Evolutionary conservation across 2,797 vertebrate genomes (phyloP), one percentile per base, ranked within the genome.

Genomic region (Pseudopleuronectes americanus): DNA sequence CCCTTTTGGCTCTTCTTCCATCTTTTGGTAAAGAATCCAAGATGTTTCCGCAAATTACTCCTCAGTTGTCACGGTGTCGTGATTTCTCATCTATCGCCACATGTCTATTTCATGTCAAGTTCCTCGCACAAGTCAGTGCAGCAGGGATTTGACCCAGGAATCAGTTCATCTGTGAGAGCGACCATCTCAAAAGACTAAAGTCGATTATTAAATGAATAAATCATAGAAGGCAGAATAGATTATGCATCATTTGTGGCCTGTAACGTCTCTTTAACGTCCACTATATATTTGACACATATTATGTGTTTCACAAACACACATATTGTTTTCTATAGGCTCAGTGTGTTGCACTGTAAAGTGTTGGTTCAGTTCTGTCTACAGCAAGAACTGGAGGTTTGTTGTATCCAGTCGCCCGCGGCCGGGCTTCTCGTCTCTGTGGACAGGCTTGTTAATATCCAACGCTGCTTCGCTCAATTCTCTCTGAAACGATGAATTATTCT

Each of bases 401-500:
- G 68, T 58, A 74, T 68, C 58, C 49, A 8, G 54, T 41, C 45
- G 63, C 85, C 80, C 0, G 4, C 1, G 66, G 78, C 55, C 16
- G 38, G 31, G 3, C 47, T 23, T 23, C 22, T 6, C 19, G 57
- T 83, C 88, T 77, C 86, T 47, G 70, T 49, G 64, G 82, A 79
- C 62, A 3, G 6, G 17, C 69, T 53, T 61, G 60, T 77, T 75
- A 64, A 74, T 74, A 72, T 71, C 69, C 55, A 79, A 60, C 21
- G 51, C 77, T 17, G 74, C 76, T 84, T 71, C n/a, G 31, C 77
- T 76, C 68, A 33, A 0, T 76, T 84, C 72, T 82, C 43, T 64
- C 22, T 71, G 45, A 81, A 54, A 64, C 64, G 24, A 84, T 88
- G 76, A 89, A 85, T 90, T 84, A 89, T 90, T 89, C 83, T 79